Evolutionary conservation across 2,797 vertebrate genomes (phyloP).

Genomic region (Pitangus sulphuratus): DNA sequence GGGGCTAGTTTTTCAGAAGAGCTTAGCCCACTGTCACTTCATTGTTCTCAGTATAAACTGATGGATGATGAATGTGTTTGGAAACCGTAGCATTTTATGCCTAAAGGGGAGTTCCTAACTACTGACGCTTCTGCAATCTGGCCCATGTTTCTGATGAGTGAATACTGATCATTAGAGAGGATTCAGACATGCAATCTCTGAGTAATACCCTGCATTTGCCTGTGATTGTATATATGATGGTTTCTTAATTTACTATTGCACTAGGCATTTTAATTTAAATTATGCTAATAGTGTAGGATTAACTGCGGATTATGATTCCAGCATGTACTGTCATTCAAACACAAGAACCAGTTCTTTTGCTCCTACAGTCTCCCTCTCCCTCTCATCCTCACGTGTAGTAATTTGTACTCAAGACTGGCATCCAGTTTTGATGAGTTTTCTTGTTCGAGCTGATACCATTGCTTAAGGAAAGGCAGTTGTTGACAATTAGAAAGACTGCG

Average conservation of each 20-base stretch:
- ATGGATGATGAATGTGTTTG: neutral
- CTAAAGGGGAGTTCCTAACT: constrained; percentile 17
- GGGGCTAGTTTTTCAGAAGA: constrained; percentile 39
- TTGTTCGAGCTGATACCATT: constrained; percentile 6
- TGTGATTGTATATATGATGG: constrained; percentile 11
- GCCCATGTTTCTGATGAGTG: neutral
- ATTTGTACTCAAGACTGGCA: constrained; percentile 19
- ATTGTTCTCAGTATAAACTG: constrained; percentile 23
- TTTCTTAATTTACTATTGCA: constrained; percentile 44
- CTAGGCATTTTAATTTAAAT: constrained; percentile 63
- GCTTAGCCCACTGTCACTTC: neutral
- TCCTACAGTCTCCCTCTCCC: neutral
- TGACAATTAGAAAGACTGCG: neutral
- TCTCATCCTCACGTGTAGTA: neutral
- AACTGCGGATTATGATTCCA: constrained; percentile 49
- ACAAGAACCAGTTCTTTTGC: constrained; percentile 11
- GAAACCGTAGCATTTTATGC: constrained; percentile 29
- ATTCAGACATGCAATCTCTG: neutral
- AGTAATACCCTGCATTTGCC: constrained; percentile 27
- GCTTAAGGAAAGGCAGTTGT: neutral
- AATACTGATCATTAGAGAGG: constrained; percentile 39
- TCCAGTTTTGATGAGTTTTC: constrained; percentile 30
- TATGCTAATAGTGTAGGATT: constrained; percentile 60
- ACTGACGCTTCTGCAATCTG: neutral
- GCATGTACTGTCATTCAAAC: constrained; percentile 16